Evolutionary conservation across 2,888 invertebrate genomes (phyloP).

Genomic region (Monoplex corrugatus): DNA sequence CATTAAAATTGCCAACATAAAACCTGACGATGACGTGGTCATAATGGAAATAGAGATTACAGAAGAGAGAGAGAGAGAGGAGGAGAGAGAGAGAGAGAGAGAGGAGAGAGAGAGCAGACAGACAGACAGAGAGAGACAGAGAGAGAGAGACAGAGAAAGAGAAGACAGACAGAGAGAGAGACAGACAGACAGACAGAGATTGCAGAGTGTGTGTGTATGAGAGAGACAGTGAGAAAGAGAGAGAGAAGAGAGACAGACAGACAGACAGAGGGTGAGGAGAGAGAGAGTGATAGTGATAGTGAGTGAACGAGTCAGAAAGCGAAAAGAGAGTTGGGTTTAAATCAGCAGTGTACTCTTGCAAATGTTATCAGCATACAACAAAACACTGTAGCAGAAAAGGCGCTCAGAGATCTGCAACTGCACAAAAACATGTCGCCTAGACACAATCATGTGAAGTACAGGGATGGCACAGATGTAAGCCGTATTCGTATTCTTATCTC

Average conservation of each 20-base stretch:
- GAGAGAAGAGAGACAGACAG: neutral
- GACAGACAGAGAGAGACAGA: constrained; percentile 17
- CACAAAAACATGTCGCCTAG: neutral
- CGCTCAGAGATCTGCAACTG: neutral
- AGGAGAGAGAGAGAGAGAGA: constrained; percentile 11
- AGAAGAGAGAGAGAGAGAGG: constrained; percentile 13
- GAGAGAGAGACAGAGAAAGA: neutral
- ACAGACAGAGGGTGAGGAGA: constrained; percentile 9
- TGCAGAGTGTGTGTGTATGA: neutral
- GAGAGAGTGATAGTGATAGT: neutral
- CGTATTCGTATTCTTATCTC: neutral
- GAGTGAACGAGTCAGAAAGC: constrained; percentile 14
- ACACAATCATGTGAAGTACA: neutral
- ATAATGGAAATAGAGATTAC: too few species aligned
- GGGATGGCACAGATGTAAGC: neutral
- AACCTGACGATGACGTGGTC: too few species aligned
- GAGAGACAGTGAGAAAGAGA: too few species aligned
- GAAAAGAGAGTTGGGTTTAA: neutral
- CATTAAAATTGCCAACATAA: too few species aligned
- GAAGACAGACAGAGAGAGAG: neutral
- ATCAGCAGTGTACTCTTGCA: too few species aligned
- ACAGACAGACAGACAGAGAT: neutral
- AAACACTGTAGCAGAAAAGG: neutral
- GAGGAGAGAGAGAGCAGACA: neutral
- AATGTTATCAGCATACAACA: neutral